phyloP scores from a whole-genome alignment of 1,140 invertebrate genomes.

The Reticulitermes speratus region DNA sequence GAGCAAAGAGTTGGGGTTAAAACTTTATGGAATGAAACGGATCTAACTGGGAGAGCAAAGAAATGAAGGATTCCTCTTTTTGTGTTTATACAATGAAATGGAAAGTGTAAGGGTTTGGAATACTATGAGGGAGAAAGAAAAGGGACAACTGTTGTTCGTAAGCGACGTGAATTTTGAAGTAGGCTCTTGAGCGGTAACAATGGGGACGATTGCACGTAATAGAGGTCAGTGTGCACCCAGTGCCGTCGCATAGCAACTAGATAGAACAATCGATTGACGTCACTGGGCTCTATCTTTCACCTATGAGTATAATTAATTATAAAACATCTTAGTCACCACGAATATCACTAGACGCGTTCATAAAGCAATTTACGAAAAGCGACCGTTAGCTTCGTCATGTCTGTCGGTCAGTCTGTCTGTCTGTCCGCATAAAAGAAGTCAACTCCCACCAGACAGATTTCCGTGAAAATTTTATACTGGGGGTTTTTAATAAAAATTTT shows the following conservation, averaged over 20 bases:
- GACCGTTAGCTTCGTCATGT: no score
- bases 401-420: no score
- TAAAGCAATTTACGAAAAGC: no score
- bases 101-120: background rate
- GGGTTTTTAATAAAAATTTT: no score
- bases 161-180: background rate
- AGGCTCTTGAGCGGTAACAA: background rate
- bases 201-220: background rate
- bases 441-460: no score
- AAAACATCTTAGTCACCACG: no score
- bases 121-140: background rate
- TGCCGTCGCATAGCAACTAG: background rate
- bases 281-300: no score
- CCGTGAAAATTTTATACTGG: no score
- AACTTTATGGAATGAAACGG: background rate
- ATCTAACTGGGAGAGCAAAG: background rate
- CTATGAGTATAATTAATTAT: no score
- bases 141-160: background rate
- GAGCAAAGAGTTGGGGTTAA: background rate
- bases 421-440: no score
- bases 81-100: constrained; percentile 7
- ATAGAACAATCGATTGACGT: background rate
- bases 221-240: background rate
- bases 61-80: background rate
- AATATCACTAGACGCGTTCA: no score